Base-by-base conservation (phyloP, 2,797 vertebrate genomes). In the Thunnus albacares region DNA sequence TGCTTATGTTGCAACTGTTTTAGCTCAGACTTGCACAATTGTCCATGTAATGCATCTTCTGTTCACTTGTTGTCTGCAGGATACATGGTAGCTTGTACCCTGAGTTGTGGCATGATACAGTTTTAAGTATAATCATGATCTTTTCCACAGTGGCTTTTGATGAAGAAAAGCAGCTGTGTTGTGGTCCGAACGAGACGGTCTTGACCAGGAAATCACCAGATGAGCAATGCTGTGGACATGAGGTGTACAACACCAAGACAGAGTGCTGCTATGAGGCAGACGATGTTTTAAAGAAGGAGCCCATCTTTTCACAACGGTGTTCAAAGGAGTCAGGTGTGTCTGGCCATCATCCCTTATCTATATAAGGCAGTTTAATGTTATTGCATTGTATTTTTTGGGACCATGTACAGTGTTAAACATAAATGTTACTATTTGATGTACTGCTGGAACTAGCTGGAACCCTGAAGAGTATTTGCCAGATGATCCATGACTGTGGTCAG, bases 91-190 rank as follows among this genome's bases (percentile, higher is more conserved):
- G 15, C 56, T 0, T 17, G 9, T n/a, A 2, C 3, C 1, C 12
- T 66, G 1, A 9, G 6, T 7, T 43, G 22, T 45, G n/a, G 20
- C 5, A 7, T 41, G 10, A 45, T 53, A 24, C 8, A 11, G 7
- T 60, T 24, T 14, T 30, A 47, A 20, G 8, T 15, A 22, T 30
- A 5, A 22, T 49, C 4, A 9, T 47, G 47, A 22, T 78, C 5
- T 47, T 55, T 47, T 69, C n/a, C 11, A 70, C 69, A 88, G 89
- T 18, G 18, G 51, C 53, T 0, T 47, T 17, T 43, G 43, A 90
- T 57, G 0, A 0, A 0, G 24, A 72, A 6, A 71, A 1, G 0
- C 33, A 82, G 20, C 0, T 89, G 17, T 77, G 74, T 28, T 91
- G 87, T 56, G 76, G 80, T 15, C 1, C 0, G 0, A 13, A 12